These are phyloP conservation scores for Poecile montanus DNA, from an alignment of 2,797 vertebrate genomes.

Conservation along the genomic window DNA sequence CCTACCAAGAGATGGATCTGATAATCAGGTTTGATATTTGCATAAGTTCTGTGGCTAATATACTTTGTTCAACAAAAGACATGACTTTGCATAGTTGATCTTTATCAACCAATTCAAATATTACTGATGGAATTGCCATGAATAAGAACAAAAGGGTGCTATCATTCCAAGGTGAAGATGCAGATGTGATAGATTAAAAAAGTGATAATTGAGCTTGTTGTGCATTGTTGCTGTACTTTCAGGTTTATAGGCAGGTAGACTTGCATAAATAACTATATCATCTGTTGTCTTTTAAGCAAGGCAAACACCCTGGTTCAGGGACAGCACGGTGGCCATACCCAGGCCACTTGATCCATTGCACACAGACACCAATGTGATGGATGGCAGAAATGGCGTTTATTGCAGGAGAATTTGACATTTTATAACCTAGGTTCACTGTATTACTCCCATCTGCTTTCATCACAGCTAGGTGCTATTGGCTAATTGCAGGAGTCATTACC, in stretches of 20 bases:
- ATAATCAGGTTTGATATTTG: background rate
- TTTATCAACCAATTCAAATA: background rate
- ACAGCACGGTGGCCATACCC: too few relatives aligned
- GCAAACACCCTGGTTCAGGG: too few relatives aligned
- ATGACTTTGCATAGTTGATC: accelerated
- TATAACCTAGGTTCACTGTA: too few relatives aligned
- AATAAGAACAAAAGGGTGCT: background rate
- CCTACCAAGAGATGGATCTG: background rate
- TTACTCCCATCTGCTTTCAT: too few relatives aligned
- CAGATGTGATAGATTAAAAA: background rate
- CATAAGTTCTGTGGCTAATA: background rate
- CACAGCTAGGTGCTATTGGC: too few relatives aligned
- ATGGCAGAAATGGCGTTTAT: too few relatives aligned
- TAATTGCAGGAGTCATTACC: too few relatives aligned
- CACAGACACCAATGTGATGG: too few relatives aligned
- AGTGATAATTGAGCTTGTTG: accelerated
- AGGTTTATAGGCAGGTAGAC: background rate
- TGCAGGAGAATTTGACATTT: too few relatives aligned
- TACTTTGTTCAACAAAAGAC: background rate
- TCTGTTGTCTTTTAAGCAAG: too few relatives aligned
- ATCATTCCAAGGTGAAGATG: background rate
- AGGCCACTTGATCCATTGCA: too few relatives aligned
- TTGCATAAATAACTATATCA: background rate
- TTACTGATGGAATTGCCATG: background rate
- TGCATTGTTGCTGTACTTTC: background rate